A percentile compares a stretch with the other conserved stretches of the same genome.
These are phyloP conservation scores for Kryphioiulus occultus DNA, from an alignment of 2,888 invertebrate species.

Conservation along the genomic window DNA sequence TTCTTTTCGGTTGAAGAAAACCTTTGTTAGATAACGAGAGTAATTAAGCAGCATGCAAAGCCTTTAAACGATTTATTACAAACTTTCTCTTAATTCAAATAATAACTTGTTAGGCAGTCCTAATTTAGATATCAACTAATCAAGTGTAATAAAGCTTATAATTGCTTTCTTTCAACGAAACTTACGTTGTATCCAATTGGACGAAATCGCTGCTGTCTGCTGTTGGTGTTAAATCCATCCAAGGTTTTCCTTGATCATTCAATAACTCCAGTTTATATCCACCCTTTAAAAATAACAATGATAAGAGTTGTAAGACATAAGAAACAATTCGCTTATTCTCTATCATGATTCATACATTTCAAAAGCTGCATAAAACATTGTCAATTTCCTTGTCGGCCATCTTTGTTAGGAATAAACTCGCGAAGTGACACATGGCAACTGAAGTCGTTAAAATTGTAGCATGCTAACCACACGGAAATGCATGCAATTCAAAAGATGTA, in stretches of 20 bases:
- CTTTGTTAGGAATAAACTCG: too few relatives aligned
- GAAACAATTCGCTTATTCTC: too few relatives aligned
- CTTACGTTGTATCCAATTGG: slow-evolving; percentile 86
- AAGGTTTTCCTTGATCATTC: slow-evolving; percentile 82
- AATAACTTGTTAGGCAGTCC: neutral
- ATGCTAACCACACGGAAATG: neutral
- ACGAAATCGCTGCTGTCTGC: slow-evolving; percentile 82
- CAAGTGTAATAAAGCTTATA: neutral
- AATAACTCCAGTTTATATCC: slow-evolving; percentile 88
- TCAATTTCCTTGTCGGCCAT: too few relatives aligned
- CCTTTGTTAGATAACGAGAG: slow-evolving; percentile 10
- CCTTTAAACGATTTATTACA: neutral
- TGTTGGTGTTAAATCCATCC: slow-evolving; percentile 83
- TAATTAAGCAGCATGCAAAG: neutral
- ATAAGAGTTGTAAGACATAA: neutral
- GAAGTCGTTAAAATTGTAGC: neutral
- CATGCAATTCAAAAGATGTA: neutral
- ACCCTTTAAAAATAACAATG: slow-evolving; percentile 71
- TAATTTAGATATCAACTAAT: too few relatives aligned
- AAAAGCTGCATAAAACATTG: too few relatives aligned
- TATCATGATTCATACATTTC: too few relatives aligned
- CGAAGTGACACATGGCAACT: neutral
- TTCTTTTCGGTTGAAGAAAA: neutral
- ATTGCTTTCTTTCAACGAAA: slow-evolving; percentile 56
- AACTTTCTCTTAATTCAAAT: neutral